Percentiles rank a stretch among this genome's conserved stretches.
Evolutionary conservation across 2,113 vertebrate genomes (phyloP).

Genomic region (Poeciliopsis occidentalis): DNA sequence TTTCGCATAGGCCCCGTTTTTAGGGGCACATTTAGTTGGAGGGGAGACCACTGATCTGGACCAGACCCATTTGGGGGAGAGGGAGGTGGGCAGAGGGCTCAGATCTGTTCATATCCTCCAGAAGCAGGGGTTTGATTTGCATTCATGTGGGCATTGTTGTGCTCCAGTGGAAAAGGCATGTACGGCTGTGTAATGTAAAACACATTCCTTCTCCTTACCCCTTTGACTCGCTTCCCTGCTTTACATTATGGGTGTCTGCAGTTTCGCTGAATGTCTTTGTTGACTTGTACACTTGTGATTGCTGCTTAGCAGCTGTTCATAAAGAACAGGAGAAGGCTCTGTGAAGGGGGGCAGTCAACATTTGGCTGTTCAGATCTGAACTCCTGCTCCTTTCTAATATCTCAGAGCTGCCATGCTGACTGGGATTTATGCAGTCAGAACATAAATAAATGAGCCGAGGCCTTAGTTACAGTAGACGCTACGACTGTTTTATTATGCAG

Average conservation of each 20-base stretch:
- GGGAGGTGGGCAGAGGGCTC: not conserved
- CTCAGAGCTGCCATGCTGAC: slow-evolving; percentile 21
- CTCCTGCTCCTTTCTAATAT: slow-evolving; percentile 21
- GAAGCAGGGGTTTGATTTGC: slow-evolving; percentile 7
- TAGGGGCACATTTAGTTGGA: slow-evolving; percentile 18
- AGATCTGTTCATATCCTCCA: slow-evolving; percentile 2
- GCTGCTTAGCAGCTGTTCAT: slow-evolving; percentile 54
- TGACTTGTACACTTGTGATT: slow-evolving; percentile 34
- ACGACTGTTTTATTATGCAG: not conserved
- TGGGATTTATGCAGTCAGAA: slow-evolving; percentile 9
- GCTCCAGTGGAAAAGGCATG: not conserved
- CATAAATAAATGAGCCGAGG: slow-evolving; percentile 8
- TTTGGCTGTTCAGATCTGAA: slow-evolving; percentile 44
- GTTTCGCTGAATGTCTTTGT: slow-evolving; percentile 23
- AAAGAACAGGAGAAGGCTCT: slow-evolving; percentile 37
- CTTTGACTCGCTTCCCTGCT: not conserved
- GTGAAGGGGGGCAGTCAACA: slow-evolving; percentile 33
- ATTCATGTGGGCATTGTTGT: not conserved
- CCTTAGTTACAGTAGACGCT: slow-evolving; percentile 3
- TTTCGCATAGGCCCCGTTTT: slow-evolving; percentile 27
- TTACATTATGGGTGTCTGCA: slow-evolving; percentile 1
- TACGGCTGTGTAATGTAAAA: not conserved
- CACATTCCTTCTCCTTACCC: not conserved
- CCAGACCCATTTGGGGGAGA: slow-evolving; percentile 15
- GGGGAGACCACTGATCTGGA: slow-evolving; percentile 13